Evolutionary conservation across 1,140 invertebrate species (phyloP).

Genomic region (Popillia japonica): DNA sequence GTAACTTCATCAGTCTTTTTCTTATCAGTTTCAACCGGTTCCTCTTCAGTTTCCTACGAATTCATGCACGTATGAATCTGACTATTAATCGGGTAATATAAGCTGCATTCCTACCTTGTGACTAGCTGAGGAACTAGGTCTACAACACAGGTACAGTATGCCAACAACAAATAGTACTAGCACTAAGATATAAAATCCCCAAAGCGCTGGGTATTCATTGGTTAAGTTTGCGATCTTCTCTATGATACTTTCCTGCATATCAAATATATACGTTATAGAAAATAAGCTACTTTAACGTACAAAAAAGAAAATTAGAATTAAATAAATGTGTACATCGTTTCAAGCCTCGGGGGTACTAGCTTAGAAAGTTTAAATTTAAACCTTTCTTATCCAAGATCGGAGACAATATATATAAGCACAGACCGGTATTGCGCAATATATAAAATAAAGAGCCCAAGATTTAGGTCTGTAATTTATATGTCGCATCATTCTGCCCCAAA

Average conservation of each 20-base stretch:
- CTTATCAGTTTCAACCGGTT: slow-evolving; percentile 59
- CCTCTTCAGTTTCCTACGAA: slow-evolving; percentile 56
- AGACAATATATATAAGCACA: slow-evolving; percentile 76
- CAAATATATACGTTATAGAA: background rate
- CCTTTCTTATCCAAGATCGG: slow-evolving; percentile 71
- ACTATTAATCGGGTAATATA: slow-evolving; percentile 38
- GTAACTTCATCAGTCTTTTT: slow-evolving; percentile 71
- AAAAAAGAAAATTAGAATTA: background rate
- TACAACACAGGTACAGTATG: slow-evolving; percentile 85
- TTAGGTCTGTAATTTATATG: slow-evolving; percentile 80
- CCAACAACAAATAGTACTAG: slow-evolving; percentile 81
- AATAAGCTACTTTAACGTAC: background rate
- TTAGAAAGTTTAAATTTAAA: slow-evolving; percentile 56
- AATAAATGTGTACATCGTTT: background rate
- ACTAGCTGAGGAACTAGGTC: slow-evolving; percentile 62
- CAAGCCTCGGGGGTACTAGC: background rate
- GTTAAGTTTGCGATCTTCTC: slow-evolving; percentile 82
- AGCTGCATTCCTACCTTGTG: slow-evolving; percentile 53
- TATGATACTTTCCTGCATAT: slow-evolving; percentile 79
- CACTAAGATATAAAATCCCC: slow-evolving; percentile 84
- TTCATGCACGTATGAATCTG: background rate
- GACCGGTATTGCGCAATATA: slow-evolving; percentile 79
- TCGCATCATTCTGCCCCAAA: slow-evolving; percentile 76
- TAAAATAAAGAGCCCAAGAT: slow-evolving; percentile 79
- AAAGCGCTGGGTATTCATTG: slow-evolving; percentile 90